Evolutionary conservation across 1,140 invertebrate species (phyloP), one percentile per base, ranked within the genome.

Genomic region (Drosophila nannoptera): DNA sequence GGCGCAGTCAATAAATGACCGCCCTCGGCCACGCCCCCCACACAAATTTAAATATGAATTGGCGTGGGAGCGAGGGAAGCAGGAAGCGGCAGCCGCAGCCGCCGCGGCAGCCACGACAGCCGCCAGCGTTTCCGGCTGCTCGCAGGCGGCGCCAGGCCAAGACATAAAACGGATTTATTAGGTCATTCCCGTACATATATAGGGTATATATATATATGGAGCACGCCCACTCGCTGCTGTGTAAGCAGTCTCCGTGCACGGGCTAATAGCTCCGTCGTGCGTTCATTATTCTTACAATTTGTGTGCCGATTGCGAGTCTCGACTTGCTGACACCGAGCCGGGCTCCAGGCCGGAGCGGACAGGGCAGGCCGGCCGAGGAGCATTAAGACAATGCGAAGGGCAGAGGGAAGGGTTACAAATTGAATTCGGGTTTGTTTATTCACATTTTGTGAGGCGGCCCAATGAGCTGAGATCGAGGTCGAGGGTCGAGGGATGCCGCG

Each of bases 161-260:
- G 77, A 86, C 69, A 84, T 84, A 86, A 83, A 84, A 86, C 73
- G 73, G 77, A 84, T 84, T 84, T 84, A 84, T 84, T 84, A 86
- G 77, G 69, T 80, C 81, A 84, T 77, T 80, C 59, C 69, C 73
- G 62, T 32, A 52, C 38, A n/a, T 4, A 9, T 16, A 29, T 14
- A 3, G 7, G 5, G 16, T 14, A 42, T 40, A 40, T 40, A 40
- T 40, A n/a, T 40, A n/a, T n/a, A n/a, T n/a, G n/a, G 22, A 14
- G 5, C 12, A 43, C 14, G 12, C 12, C 45, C 7, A 7, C 12
- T 11, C 0, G 42, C 29, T 67, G 68, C 73, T 77, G 78, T 45
- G 78, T 73, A 78, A 77, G 78, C 77, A 75, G 55, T 63, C 54
- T 50, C 46, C 48, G 40, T 14, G 7, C 12, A 12, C 14, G 53